Conservation (phyloP, 64 coral and sea anemone genomes). For the Dendronephthya gigantea region DNA sequence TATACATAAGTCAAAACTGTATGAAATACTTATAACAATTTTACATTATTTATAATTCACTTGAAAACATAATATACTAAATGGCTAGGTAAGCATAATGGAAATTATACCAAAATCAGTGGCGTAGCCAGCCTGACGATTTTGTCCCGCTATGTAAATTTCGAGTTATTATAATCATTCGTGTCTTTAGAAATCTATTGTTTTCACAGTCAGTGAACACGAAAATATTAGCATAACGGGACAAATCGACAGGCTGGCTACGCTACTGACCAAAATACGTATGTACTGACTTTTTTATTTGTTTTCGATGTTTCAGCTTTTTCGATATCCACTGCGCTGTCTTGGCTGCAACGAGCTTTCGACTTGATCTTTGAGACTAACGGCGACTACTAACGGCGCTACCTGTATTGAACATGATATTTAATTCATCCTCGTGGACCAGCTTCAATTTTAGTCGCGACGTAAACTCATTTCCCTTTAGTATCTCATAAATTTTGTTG, state of each 20-base stretch:
- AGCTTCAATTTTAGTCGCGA: slow-evolving; percentile 17
- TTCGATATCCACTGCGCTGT: not conserved
- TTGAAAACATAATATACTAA: no score
- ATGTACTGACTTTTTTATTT: not conserved
- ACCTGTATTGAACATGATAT: slow-evolving; percentile 11
- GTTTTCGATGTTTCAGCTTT: not conserved
- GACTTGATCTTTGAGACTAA: not conserved
- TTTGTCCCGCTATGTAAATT: no score
- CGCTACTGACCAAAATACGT: no score
- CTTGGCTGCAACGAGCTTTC: not conserved
- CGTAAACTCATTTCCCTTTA: slow-evolving; percentile 4
- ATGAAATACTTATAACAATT: no score
- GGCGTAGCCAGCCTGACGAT: no score
- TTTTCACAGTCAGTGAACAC: no score
- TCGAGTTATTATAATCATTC: no score
- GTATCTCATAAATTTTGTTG: not conserved
- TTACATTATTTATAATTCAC: not conserved
- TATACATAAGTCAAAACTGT: not conserved
- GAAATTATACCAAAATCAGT: no score
- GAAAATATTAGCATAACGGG: no score
- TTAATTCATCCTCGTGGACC: not conserved
- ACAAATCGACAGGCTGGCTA: no score
- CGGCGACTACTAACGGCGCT: not conserved
- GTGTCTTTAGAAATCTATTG: no score
- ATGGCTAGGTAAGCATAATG: no score